These are phyloP conservation scores for Cliona cf. orientalis DNA, from an alignment of 37 sponge, comb jelly and placozoan genomes.

Conservation along the genomic window DNA sequence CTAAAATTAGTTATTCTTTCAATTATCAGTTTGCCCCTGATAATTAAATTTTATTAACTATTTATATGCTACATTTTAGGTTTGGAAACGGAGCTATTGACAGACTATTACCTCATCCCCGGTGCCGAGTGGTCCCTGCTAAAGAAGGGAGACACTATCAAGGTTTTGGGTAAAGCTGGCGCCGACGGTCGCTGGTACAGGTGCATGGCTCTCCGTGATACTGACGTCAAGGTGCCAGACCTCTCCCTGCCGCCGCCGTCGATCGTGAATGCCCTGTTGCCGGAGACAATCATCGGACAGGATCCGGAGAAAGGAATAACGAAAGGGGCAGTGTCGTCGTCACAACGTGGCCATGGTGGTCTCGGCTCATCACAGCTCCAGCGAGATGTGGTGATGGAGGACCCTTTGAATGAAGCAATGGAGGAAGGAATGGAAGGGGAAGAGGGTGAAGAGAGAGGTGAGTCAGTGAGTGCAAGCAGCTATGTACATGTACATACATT, in stretches of 20 bases:
- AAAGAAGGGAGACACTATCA: constrained; percentile 52
- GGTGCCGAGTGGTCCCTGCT: constrained; percentile 71
- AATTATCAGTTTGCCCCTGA: too few species aligned
- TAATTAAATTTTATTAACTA: too few species aligned
- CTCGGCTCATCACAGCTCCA: neutral
- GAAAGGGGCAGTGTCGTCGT: neutral
- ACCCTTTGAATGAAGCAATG: neutral
- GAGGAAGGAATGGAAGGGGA: neutral
- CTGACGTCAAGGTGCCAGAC: neutral
- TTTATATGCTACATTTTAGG: too few species aligned
- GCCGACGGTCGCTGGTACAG: constrained; percentile 61
- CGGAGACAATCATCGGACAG: neutral
- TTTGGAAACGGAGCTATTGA: constrained; percentile 22
- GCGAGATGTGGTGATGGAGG: constrained; percentile 3
- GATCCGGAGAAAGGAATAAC: too few species aligned
- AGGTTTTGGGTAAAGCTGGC: constrained; percentile 29
- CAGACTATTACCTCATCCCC: constrained; percentile 66
- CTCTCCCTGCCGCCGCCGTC: neutral
- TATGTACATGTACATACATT: too few species aligned
- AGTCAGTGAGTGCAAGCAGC: too few species aligned
- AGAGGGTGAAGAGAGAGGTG: neutral
- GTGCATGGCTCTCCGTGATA: constrained; percentile 39
- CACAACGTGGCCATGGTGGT: neutral
- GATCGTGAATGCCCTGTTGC: neutral
- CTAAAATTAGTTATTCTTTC: too few species aligned